Evolutionary conservation across 2,888 invertebrate species (phyloP), one percentile per base, ranked within the genome.

Genomic region (Thelaira solivaga): DNA sequence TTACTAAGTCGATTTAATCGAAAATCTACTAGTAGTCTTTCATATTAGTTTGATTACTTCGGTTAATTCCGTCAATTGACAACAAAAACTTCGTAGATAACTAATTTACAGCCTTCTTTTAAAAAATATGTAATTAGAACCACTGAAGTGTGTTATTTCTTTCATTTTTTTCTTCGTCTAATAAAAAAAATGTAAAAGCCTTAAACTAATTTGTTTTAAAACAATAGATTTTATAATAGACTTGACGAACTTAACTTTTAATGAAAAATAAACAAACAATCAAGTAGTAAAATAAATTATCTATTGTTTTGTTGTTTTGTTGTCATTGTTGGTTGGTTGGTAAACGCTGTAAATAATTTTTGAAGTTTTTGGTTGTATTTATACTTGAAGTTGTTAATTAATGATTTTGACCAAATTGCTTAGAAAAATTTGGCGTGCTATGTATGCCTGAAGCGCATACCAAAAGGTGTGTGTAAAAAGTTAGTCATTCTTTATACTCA

Each of bases 401-500:
- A 24, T 41, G 57, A 31, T 73, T 65, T 64, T 49, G 57, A 49
- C 47, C 57, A 73, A 65, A 34, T 57, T 64, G 49, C 47, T 45
- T 72, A 18, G 45, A 34, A 55, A 31, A 49, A 65, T 22, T 55
- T 55, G 47, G 55, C 64, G 59, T 16, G 22, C 2, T 20, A 41
- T 29, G 53, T 34, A 39, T 13, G 20, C 11, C 20, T 6, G 18
- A 34, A 29, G 16, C 11, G 26, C 55, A 57, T 73, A 49, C 64
- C 64, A 41, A 57, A 64, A 65, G 64, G 73, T 65, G 24, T 53
- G 4, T 31, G 26, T 4, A 39, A 13, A n/a, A n/a, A n/a, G n/a
- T n/a, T n/a, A n/a, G n/a, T n/a, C n/a, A n/a, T n/a, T n/a, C n/a
- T n/a, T n/a, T n/a, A n/a, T n/a, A n/a, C n/a, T n/a, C n/a, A n/a